Evolutionary conservation across 2,797 vertebrate species (phyloP).

Genomic region (Acanthopagrus latus): DNA sequence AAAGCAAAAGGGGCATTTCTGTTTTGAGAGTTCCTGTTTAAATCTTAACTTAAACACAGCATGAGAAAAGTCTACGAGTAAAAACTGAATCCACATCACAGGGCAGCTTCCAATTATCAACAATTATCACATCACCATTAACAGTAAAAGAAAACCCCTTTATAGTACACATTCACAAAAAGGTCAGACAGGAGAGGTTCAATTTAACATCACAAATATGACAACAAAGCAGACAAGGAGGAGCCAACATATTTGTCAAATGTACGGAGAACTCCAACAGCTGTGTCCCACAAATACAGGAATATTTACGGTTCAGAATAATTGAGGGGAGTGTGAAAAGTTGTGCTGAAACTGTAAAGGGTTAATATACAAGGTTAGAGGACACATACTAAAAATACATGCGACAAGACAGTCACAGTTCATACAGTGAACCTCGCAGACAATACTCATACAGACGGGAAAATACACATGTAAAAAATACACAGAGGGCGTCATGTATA

Average conservation of each 20-base stretch:
- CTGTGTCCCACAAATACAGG: conserved; percentile 10
- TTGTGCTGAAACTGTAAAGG: conserved; percentile 10
- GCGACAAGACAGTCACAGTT: conserved; percentile 13
- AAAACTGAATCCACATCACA: conserved; percentile 10
- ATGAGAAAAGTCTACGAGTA: not conserved
- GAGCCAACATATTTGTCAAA: conserved; percentile 27
- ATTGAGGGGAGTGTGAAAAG: conserved; percentile 6
- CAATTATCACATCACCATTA: not conserved
- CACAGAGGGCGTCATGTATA: conserved; percentile 3
- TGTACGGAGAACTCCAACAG: not conserved
- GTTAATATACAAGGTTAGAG: conserved; percentile 28
- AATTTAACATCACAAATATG: conserved; percentile 26
- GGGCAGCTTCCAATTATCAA: conserved; percentile 35
- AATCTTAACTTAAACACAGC: not conserved
- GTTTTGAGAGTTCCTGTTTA: not conserved
- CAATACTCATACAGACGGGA: not conserved
- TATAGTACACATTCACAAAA: conserved; percentile 16
- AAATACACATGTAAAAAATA: not conserved
- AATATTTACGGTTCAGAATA: conserved; percentile 4
- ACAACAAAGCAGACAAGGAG: not conserved
- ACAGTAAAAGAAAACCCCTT: not conserved
- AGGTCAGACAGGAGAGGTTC: not conserved
- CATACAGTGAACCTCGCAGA: conserved; percentile 15
- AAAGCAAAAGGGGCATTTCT: not conserved
- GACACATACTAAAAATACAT: conserved; percentile 11